Evolutionary conservation across 35 echinoderm and acorn worm genomes (phyloP).

Genomic region (Lytechinus variegatus): DNA sequence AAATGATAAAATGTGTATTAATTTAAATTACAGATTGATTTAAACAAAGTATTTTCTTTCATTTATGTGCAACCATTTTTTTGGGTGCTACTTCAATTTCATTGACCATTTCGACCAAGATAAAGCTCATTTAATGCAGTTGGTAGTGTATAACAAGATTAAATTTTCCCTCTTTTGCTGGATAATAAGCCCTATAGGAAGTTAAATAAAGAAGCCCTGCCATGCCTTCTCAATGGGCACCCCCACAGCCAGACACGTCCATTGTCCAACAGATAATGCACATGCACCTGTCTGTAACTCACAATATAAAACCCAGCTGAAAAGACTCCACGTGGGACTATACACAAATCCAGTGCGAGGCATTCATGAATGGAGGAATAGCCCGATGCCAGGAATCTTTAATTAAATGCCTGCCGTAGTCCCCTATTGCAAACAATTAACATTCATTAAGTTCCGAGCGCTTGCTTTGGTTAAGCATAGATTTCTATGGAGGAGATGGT

Average conservation of each 20-base stretch:
- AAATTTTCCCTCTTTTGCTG: neutral
- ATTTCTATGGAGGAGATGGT: neutral
- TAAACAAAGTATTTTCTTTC: too few relatives aligned
- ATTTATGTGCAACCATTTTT: too few relatives aligned
- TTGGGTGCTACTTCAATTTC: neutral
- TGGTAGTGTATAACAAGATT: neutral
- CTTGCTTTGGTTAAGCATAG: neutral
- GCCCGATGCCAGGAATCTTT: neutral
- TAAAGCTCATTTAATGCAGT: neutral
- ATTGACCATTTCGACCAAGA: neutral
- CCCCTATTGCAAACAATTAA: conserved; percentile 20
- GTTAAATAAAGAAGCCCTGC: neutral
- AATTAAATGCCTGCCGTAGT: conserved; percentile 26
- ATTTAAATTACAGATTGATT: too few relatives aligned
- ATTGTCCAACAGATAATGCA: conserved; percentile 27
- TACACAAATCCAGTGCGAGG: neutral
- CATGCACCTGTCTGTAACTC: neutral
- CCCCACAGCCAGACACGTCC: neutral
- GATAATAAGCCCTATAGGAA: neutral
- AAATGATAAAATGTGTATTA: too few relatives aligned
- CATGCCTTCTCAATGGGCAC: neutral
- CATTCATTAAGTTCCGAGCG: conserved; percentile 39
- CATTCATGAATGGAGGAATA: neutral
- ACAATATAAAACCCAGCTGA: conserved; percentile 34
- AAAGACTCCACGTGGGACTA: conserved; percentile 33